phyloP scores from a whole-genome alignment of 1,140 invertebrate genomes.

The Propsilocerus akamusi region DNA sequence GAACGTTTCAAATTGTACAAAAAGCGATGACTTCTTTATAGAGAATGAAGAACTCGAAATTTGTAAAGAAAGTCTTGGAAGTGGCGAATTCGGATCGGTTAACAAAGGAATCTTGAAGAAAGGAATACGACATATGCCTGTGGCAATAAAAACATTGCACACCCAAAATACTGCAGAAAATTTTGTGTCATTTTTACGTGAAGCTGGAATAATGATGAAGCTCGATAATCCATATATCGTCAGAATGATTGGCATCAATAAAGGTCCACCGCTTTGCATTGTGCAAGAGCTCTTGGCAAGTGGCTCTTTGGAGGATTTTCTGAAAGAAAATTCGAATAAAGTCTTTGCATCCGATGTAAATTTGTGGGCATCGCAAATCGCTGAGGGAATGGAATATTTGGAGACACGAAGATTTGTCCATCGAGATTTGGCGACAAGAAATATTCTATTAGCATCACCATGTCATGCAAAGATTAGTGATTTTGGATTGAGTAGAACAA shows the following conservation, averaged over 20 bases:
- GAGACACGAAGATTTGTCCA: conserved; percentile 75
- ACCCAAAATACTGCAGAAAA: conserved; percentile 47
- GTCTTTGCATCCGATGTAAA: too few relatives aligned
- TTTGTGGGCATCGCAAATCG: conserved; percentile 82
- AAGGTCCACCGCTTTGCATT: conserved; percentile 60
- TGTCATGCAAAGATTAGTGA: conserved; percentile 89
- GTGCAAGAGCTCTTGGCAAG: conserved; percentile 73
- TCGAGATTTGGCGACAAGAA: conserved; percentile 82
- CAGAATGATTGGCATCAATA: conserved; percentile 63
- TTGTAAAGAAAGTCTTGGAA: conserved; percentile 54
- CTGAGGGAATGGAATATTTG: conserved; percentile 81
- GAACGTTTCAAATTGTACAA: too few relatives aligned
- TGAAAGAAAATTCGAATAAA: conserved; percentile 45
- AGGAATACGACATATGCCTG: too few relatives aligned
- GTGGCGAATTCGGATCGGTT: conserved; percentile 83
- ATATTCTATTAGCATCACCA: conserved; percentile 65
- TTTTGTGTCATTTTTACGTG: conserved; percentile 60
- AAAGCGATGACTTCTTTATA: too few relatives aligned
- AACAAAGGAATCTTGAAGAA: conserved; percentile 56
- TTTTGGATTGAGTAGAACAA: conserved; percentile 77
- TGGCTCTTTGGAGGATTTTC: conserved; percentile 68
- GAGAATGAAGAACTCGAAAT: too few relatives aligned
- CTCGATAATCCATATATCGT: conserved; percentile 77
- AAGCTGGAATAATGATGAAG: conserved; percentile 76
- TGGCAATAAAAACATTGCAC: conserved; percentile 72